A percentile compares a stretch with the other conserved stretches of the same genome.
Evolutionary conservation across 2,888 invertebrate genomes (phyloP).

Genomic region (Sussaba pulchella): DNA sequence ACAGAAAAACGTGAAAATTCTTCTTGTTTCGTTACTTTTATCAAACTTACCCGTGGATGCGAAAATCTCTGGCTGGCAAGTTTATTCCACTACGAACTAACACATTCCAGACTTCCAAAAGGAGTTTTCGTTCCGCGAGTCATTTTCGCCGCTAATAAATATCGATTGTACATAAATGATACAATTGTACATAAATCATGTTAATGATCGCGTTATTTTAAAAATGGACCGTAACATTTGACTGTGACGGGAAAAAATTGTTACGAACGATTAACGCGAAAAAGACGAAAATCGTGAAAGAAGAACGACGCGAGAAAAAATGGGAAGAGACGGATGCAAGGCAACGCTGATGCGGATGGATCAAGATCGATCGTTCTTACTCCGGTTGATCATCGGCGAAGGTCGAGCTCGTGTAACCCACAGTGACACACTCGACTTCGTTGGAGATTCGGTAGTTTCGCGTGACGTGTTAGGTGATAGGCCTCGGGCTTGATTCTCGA

Average conservation of each 20-base stretch:
- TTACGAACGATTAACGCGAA: too few relatives aligned
- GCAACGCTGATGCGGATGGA: conserved; percentile 4
- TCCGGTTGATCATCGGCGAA: conserved; percentile 5
- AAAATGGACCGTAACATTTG: background rate
- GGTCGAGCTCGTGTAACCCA: background rate
- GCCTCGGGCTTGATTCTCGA: conserved; percentile 52
- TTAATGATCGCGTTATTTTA: conserved; percentile 12
- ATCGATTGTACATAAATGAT: conserved; percentile 20
- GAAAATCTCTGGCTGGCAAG: too few relatives aligned
- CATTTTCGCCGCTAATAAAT: background rate
- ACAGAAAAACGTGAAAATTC: too few relatives aligned
- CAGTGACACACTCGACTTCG: conserved; percentile 42
- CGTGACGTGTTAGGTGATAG: conserved; percentile 38
- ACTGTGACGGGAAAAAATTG: too few relatives aligned
- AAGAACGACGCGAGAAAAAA: too few relatives aligned
- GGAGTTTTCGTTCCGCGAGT: background rate
- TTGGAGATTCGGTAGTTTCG: conserved; percentile 24
- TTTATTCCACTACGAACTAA: conserved; percentile 1
- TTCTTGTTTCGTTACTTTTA: too few relatives aligned
- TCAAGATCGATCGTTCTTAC: conserved; percentile 32
- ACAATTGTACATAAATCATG: conserved; percentile 22
- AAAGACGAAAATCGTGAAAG: too few relatives aligned
- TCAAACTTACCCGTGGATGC: too few relatives aligned
- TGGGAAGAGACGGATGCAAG: background rate
- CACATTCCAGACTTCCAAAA: background rate